Percentiles rank a stretch among this genome's conserved stretches.
phyloP scores from a whole-genome alignment of 2,797 vertebrate genomes.

The Sparus aurata region DNA sequence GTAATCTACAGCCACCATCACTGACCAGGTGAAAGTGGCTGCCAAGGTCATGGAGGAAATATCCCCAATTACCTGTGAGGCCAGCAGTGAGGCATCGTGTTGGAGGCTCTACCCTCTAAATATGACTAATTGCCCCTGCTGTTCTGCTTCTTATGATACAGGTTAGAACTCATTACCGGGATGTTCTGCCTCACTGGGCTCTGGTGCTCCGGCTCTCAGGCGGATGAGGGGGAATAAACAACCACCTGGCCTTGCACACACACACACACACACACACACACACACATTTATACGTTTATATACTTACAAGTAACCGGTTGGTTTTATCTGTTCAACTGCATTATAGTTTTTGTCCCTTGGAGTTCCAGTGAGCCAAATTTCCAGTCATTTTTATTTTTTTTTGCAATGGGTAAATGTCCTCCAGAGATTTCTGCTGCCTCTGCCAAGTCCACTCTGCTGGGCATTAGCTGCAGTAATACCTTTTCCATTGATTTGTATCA shows the following conservation, averaged over 20 bases:
- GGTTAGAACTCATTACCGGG: conserved; percentile 75
- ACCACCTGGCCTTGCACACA: conserved; percentile 25
- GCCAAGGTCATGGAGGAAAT: conserved; percentile 68
- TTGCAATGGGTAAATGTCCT: conserved; percentile 39
- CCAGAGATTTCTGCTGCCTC: conserved; percentile 45
- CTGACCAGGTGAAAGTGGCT: conserved; percentile 9
- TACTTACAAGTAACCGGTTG: conserved; percentile 26
- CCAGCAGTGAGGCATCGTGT: conserved; percentile 38
- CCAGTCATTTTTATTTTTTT: conserved; percentile 23
- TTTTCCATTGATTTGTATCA: conserved; percentile 68
- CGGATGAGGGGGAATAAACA: conserved; percentile 61
- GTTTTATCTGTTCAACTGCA: conserved; percentile 48
- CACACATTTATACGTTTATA: conserved; percentile 16
- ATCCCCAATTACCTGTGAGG: conserved; percentile 43
- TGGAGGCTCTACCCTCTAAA: conserved; percentile 65
- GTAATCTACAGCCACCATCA: conserved; percentile 2
- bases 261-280: not conserved
- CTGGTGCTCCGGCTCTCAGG: conserved; percentile 26
- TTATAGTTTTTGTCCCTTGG: conserved; percentile 27
- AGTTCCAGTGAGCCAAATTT: conserved; percentile 23
- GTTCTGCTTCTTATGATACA: conserved; percentile 71
- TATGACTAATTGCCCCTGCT: conserved; percentile 77
- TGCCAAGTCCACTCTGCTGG: conserved; percentile 56
- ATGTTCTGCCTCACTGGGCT: conserved; percentile 61
- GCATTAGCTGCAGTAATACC: conserved; percentile 64